These are phyloP conservation scores for Apis mellifera DNA, from an alignment of 1,140 invertebrate species.

Conservation along the genomic window Amel_HAv3.1 CM009933.2:13405001-13405500, in stretches of 20 bases:
- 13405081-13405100: constrained; percentile 54
- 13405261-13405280: constrained; percentile 43
- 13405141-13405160: constrained; percentile 34
- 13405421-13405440: constrained; percentile 1
- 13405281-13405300: constrained; percentile 50
- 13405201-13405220: constrained; percentile 25
- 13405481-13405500: not conserved
- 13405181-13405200: constrained; percentile 28
- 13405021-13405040: constrained; percentile 36
- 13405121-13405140: constrained; percentile 42
- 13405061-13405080: constrained; percentile 27
- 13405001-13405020: constrained; percentile 41
- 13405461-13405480: not conserved
- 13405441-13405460: too few relatives aligned
- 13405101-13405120: constrained; percentile 31
- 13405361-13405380: constrained; percentile 20
- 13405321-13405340: not conserved
- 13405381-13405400: constrained; percentile 28
- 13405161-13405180: constrained; percentile 19
- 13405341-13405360: constrained; percentile 29
- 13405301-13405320: constrained; percentile 51
- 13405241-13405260: constrained; percentile 35
- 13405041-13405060: constrained; percentile 58
- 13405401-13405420: constrained; percentile 30
- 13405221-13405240: constrained; percentile 29